Evolutionary conservation across 2,888 invertebrate species (phyloP), one percentile per base, ranked within the genome.

Genomic region (Acronicta aceris): DNA sequence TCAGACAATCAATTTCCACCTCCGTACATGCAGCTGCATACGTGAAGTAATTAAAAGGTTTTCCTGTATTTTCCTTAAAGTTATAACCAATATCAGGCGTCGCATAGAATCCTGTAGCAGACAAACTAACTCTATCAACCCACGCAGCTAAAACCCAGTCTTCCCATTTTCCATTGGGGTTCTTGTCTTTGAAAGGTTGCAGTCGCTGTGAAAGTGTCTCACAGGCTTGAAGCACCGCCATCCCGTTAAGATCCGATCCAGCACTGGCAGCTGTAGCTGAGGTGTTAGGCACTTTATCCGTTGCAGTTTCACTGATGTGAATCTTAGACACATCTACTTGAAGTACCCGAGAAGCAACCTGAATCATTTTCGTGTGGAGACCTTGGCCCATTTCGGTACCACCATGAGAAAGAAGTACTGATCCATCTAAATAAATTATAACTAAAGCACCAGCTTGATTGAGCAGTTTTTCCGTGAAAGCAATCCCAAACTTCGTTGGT

Each of bases 381-480:
- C 99, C 99, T 93, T 99, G 99, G 0, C 99, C 99, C 97, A 99
- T 99, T 95, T 99, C 99, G 9, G 97, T 97, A n/a, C 99, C 99
- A 36, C 98, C 98, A 85, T 98, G 98, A 0, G 97, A 96, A 16
- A 99, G 80, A 12, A 99, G 94, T 3, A 99, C 98, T 0, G 98
- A 98, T 1, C 98, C 99, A 88, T 98, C 98, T 0, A 95, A 95
- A 84, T 99, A 98, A n/a, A 98, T 95, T 43, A 98, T 96, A 1
- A 99, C 95, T 55, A 99, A 92, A 0, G 99, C 98, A 8, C 98
- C 98, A 2, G 96, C 97, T 94, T 98, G 98, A 86, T 98, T 98
- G 30, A 98, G 87, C 81, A 97, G 96, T 65, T 95, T 91, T 9
- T 96, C 96, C 0, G 97, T 97, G 82, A 98, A 98, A 0, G 97